Base-by-base conservation (phyloP, 2,888 invertebrate genomes). In the Cepaea hortensis region DNA sequence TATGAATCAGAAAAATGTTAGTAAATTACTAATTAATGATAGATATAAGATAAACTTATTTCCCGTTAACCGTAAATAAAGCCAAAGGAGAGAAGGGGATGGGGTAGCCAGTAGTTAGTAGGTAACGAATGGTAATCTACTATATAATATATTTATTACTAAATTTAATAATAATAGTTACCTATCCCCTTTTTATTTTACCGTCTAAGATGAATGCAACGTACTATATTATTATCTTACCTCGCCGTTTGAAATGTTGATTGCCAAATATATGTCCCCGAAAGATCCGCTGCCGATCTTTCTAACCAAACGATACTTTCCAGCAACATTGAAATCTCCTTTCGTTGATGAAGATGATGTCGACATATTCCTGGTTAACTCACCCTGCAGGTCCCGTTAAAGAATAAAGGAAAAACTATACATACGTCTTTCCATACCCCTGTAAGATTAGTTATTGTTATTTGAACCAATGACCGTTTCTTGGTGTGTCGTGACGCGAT, bases 231-330 rank as follows among this genome's bases (percentile, higher is more conserved):
- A 50, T 20, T 68, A 35, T 48, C 48, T 79, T 86, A 86, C 86
- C 76, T 86, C 86, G n/a, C 86, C 86, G 81, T 86, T 86, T 20
- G 93, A 90, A 73, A 93, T 92, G 89, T 94, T 94, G 81, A 94
- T 93, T 62, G 94, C 93, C 72, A 94, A 90, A 89, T 94, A 94
- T 87, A 94, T 94, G 89, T 94, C 94, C 61, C 94, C 94, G 89
- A 94, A 94, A 55, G 55, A 55, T 55, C 55, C 55, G 11, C 55
- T 55, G 55, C 55, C 55, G 55, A 55, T 55, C 55, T 68, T 68
- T 68, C 94, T 89, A 18, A 94, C 92, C 81, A 94, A 91, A 88
- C 93, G 91, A 89, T 94, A 94, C 89, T 94, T 94, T 81, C 93
- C 93, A 73, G 92, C 92, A 83, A 94, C 93, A 82, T 86, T 86